A percentile compares a stretch with the other conserved stretches of the same genome.
Evolutionary conservation across 2,888 invertebrate genomes (phyloP).

Genomic region (Gymnocheta viridis): DNA sequence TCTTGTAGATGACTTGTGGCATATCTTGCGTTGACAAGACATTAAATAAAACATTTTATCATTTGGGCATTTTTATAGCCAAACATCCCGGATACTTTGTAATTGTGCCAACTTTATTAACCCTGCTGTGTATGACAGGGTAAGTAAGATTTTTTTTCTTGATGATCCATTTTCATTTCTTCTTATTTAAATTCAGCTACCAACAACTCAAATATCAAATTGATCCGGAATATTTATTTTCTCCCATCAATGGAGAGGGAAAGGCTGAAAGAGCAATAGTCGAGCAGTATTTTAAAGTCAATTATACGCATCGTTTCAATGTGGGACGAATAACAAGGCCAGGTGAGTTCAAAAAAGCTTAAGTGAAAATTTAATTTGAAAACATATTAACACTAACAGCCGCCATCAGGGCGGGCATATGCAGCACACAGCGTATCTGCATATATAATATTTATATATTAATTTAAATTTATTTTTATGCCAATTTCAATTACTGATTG

Average conservation of each 20-base stretch:
- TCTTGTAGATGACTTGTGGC: constrained; percentile 86
- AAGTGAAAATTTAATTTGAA: neutral
- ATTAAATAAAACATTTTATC: constrained; percentile 91
- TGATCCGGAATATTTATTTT: constrained; percentile 96
- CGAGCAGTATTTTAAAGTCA: constrained; percentile 92
- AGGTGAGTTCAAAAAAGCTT: constrained; percentile 83
- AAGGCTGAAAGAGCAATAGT: constrained; percentile 91
- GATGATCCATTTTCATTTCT: neutral
- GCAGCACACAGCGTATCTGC: neutral
- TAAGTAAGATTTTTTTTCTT: constrained; percentile 71
- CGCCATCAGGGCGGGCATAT: constrained; percentile 11
- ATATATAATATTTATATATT: neutral
- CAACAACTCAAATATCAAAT: constrained; percentile 94
- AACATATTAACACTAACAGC: neutral
- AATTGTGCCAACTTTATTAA: constrained; percentile 91
- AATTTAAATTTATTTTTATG: constrained; percentile 57
- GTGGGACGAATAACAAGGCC: constrained; percentile 93
- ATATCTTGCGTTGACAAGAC: constrained; percentile 90
- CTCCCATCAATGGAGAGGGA: constrained; percentile 93
- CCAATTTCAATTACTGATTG: constrained; percentile 62
- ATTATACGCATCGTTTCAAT: constrained; percentile 92
- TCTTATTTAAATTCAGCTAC: constrained; percentile 81
- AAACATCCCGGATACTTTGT: constrained; percentile 93
- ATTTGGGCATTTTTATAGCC: constrained; percentile 90
- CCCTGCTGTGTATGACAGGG: constrained; percentile 92